Conservation (phyloP, 2,888 invertebrate species). For the Pristionchus arcanus region DNA sequence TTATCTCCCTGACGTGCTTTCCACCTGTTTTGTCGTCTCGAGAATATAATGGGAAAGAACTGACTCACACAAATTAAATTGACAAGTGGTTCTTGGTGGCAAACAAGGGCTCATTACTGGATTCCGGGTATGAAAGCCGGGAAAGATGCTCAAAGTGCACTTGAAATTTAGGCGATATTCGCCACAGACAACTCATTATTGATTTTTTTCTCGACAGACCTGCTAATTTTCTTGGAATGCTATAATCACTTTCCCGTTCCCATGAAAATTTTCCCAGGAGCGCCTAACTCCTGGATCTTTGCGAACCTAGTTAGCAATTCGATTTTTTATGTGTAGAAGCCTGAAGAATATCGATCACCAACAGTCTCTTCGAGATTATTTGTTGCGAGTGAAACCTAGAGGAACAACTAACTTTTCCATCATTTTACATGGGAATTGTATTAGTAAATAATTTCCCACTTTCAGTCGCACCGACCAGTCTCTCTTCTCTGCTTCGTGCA, state of each 20-base stretch:
- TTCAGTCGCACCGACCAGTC: constrained; percentile 44
- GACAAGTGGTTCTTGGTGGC: not conserved
- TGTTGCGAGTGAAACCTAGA: not conserved
- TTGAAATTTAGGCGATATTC: not conserved
- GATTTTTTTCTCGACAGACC: not conserved
- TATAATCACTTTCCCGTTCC: too few species aligned
- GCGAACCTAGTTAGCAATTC: too few species aligned
- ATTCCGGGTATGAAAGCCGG: not conserved
- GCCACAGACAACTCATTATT: not conserved
- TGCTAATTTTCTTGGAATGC: not conserved
- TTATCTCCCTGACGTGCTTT: not conserved
- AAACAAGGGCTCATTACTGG: not conserved
- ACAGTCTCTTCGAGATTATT: not conserved
- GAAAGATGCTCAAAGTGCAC: not conserved
- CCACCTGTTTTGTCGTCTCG: not conserved
- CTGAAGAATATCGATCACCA: too few species aligned
- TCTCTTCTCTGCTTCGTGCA: constrained; percentile 53
- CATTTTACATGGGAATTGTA: not conserved
- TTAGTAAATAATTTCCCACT: not conserved
- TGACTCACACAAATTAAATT: not conserved
- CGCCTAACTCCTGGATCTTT: too few species aligned
- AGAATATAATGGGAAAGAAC: not conserved
- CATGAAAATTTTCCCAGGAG: too few species aligned
- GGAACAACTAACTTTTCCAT: not conserved
- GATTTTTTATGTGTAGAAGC: too few species aligned